Conservation (phyloP, 2,113 vertebrate species). For the Toxostoma redivivum region DNA sequence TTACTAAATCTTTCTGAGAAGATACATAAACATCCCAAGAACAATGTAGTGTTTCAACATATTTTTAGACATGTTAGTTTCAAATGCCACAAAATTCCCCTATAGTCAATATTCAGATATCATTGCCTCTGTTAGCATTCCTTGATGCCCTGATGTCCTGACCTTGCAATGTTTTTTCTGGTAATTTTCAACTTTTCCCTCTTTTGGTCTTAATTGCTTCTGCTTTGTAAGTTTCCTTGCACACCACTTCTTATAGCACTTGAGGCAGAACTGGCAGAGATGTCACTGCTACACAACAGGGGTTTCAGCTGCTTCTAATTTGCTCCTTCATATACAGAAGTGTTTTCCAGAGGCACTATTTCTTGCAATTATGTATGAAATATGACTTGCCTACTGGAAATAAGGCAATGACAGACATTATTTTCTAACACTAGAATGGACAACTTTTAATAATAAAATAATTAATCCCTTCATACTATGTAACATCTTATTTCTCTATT, state of each 20-base stretch:
- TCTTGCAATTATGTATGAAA: not conserved
- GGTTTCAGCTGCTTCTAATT: slow-evolving; percentile 24
- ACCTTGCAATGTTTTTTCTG: not conserved
- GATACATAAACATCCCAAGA: not conserved
- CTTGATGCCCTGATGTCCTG: not conserved
- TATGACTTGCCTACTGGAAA: not conserved
- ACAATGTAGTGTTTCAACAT: not conserved
- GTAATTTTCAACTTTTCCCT: not conserved
- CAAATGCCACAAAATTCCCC: not conserved
- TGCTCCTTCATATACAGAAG: not conserved
- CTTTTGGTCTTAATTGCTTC: not conserved
- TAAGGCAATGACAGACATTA: not conserved
- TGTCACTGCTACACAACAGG: not conserved
- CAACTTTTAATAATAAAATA: not conserved
- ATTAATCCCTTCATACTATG: not conserved
- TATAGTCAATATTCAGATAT: not conserved
- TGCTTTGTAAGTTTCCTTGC: not conserved
- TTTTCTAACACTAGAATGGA: not conserved
- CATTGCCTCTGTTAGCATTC: not conserved
- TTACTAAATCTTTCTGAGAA: not conserved
- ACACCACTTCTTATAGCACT: not conserved
- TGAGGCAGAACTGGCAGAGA: not conserved
- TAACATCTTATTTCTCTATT: not conserved
- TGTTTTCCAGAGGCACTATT: slow-evolving; percentile 13
- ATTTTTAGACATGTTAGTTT: not conserved